Percentiles rank a stretch among this genome's conserved stretches.
phyloP scores from a whole-genome alignment of 2,797 vertebrate genomes.

The Tragopan temminckii region DNA sequence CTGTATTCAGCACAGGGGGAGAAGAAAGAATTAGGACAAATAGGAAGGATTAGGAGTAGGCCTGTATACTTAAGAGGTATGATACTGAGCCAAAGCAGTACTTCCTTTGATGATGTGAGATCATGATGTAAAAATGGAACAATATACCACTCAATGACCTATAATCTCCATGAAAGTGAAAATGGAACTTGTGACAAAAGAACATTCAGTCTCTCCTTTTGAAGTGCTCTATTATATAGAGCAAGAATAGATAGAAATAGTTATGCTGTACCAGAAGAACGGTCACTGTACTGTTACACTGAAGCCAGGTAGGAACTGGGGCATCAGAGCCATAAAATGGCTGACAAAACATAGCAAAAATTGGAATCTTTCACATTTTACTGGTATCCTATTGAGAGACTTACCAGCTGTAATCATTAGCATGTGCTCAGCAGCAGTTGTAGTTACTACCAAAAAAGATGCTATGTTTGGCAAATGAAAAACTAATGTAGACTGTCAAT shows the following conservation, averaged over 20 bases:
- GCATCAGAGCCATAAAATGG: fast-evolving
- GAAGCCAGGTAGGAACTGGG: background rate
- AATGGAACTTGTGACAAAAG: background rate
- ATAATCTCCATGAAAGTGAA: background rate
- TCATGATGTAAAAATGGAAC: too few species aligned
- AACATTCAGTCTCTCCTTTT: background rate
- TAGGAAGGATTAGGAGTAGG: background rate
- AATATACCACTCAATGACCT: background rate
- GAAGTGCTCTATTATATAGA: background rate
- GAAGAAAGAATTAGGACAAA: background rate
- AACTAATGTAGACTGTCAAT: background rate
- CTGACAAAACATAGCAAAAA: background rate
- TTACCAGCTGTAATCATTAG: background rate
- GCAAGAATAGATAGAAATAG: background rate
- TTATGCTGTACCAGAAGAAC: background rate
- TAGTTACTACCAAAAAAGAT: background rate
- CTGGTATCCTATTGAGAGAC: background rate
- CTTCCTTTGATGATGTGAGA: background rate
- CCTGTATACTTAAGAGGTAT: background rate
- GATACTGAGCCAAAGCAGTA: background rate
- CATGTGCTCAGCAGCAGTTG: background rate
- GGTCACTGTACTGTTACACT: fast-evolving
- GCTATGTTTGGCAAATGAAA: background rate
- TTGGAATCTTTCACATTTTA: background rate
- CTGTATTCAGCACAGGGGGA: background rate